Conservation (phyloP, 2,113 vertebrate species). For the Xenopus laevis region DNA sequence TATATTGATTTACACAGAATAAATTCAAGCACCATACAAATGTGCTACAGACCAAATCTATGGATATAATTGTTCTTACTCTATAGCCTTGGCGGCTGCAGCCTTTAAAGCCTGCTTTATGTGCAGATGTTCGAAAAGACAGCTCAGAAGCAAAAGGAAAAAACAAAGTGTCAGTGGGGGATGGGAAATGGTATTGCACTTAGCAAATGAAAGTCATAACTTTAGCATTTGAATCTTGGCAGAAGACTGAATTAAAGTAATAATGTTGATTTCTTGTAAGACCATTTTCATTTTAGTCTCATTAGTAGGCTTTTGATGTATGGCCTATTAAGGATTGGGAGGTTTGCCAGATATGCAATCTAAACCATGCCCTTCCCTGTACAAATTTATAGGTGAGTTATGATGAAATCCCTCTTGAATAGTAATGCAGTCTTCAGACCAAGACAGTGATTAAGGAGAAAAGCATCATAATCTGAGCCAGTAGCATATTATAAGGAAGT, state of each 20-base stretch:
- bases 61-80: too few relatives aligned
- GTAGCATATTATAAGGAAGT: too few relatives aligned
- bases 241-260: constrained; percentile 34
- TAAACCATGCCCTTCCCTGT: constrained; percentile 14
- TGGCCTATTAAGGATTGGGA: constrained; percentile 37
- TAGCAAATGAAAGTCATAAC: constrained; percentile 43
- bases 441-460: neutral
- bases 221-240: constrained; percentile 33
- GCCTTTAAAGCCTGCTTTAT: too few relatives aligned
- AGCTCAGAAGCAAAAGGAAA: neutral
- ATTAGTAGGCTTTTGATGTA: constrained; percentile 42
- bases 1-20: too few relatives aligned
- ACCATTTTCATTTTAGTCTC: constrained; percentile 41
- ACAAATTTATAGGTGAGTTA: constrained; percentile 22
- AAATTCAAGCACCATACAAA: too few relatives aligned
- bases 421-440: neutral
- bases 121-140: too few relatives aligned
- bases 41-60: too few relatives aligned
- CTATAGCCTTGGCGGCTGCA: too few relatives aligned
- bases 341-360: constrained; percentile 29
- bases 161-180: neutral
- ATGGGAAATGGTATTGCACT: constrained; percentile 17
- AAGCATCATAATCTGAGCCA: neutral
- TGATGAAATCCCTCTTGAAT: constrained; percentile 2
- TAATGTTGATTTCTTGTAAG: constrained; percentile 43